phyloP scores from a whole-genome alignment of 2,888 invertebrate species.

The Thumatha senex region DNA sequence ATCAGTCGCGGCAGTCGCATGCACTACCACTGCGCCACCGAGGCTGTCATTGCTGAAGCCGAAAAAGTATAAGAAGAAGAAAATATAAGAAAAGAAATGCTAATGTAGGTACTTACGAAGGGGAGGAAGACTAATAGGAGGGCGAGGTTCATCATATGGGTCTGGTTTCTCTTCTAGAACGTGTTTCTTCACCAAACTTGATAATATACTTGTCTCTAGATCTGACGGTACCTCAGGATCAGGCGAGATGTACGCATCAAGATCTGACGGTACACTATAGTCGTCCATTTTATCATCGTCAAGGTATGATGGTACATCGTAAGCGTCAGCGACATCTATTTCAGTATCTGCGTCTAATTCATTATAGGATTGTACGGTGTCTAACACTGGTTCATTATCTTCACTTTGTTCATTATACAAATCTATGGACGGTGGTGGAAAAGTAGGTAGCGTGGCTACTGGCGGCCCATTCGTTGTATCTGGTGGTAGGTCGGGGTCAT shows the following conservation, averaged over 20 bases:
- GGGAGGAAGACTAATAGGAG: neutral
- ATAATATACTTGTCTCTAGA: neutral
- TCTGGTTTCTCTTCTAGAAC: conserved; percentile 12
- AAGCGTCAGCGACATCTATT: neutral
- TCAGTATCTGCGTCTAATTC: neutral
- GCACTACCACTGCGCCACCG: too few relatives aligned
- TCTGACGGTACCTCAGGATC: neutral
- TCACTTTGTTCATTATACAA: neutral
- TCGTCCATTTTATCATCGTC: neutral
- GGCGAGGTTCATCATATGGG: neutral
- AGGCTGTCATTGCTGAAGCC: too few relatives aligned
- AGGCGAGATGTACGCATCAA: neutral
- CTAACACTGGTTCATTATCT: neutral
- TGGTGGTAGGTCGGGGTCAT: too few relatives aligned
- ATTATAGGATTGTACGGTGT: neutral
- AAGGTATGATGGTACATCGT: neutral
- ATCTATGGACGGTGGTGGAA: too few relatives aligned
- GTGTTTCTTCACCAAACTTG: conserved; percentile 21
- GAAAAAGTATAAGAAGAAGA: too few relatives aligned
- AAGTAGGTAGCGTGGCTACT: too few relatives aligned
- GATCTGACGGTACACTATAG: neutral
- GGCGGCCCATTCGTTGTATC: too few relatives aligned
- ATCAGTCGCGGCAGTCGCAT: too few relatives aligned
- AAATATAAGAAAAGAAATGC: too few relatives aligned
- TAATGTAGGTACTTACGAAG: neutral